A percentile compares a stretch with the other conserved stretches of the same genome.
Evolutionary conservation across 2,888 invertebrate genomes (phyloP).

Genomic region (Tetragonisca angustula): DNA sequence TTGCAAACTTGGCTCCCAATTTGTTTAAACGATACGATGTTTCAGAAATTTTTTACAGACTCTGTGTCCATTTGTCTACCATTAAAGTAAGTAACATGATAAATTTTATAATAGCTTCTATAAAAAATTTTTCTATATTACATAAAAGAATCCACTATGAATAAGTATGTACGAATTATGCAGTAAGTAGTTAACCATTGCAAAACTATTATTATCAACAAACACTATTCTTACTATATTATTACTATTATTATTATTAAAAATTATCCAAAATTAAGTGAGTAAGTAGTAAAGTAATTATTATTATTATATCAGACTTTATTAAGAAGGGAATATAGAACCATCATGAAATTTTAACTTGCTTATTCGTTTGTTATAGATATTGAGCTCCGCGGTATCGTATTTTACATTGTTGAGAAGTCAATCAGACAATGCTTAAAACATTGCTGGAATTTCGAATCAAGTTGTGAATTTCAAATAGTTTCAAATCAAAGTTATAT

Average conservation of each 20-base stretch:
- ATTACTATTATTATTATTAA: too few relatives aligned
- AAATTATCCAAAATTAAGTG: too few relatives aligned
- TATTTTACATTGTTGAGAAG: slow-evolving; percentile 63
- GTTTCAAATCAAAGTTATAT: background rate
- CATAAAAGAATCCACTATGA: background rate
- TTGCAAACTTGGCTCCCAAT: too few relatives aligned
- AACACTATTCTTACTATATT: background rate
- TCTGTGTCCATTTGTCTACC: background rate
- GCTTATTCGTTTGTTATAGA: slow-evolving; percentile 5
- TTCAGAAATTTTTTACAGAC: background rate
- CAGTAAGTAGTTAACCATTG: background rate
- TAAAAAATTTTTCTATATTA: background rate
- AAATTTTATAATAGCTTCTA: background rate
- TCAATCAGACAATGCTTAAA: background rate
- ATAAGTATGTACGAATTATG: background rate
- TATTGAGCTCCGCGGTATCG: slow-evolving; percentile 62
- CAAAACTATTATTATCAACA: background rate
- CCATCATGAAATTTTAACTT: background rate
- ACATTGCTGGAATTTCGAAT: too few relatives aligned
- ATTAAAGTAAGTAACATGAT: background rate
- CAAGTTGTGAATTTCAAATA: background rate
- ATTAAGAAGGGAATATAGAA: background rate
- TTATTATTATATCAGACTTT: background rate
- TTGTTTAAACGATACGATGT: background rate
- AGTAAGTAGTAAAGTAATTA: background rate